Evolutionary conservation across 1,140 invertebrate species (phyloP).

Genomic region (Drosophila suzukii): DNA sequence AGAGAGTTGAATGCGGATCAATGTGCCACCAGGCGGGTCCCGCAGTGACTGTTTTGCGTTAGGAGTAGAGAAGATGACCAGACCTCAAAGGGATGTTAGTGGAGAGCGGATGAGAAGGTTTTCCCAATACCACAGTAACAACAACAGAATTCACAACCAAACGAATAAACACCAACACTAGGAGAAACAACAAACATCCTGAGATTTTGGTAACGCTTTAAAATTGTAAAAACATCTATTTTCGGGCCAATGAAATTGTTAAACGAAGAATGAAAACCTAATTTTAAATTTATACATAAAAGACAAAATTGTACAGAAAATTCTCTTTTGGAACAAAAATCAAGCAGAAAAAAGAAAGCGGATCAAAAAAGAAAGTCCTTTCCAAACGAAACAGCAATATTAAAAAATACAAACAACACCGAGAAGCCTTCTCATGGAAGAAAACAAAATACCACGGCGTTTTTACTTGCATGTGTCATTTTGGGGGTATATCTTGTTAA

Average conservation of each 20-base stretch:
- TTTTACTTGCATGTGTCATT: slow-evolving; percentile 4
- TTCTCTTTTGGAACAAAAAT: slow-evolving; percentile 64
- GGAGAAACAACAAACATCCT: slow-evolving; percentile 25
- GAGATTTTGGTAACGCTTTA: slow-evolving; percentile 74
- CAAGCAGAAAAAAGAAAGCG: slow-evolving; percentile 58
- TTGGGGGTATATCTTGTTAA: not conserved
- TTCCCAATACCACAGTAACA: slow-evolving; percentile 50
- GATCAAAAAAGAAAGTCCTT: slow-evolving; percentile 50
- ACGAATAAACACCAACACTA: slow-evolving; percentile 23
- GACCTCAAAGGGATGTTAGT: slow-evolving; percentile 47
- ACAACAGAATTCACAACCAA: slow-evolving; percentile 38
- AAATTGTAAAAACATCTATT: slow-evolving; percentile 66
- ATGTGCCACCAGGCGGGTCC: slow-evolving; percentile 12
- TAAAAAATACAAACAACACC: slow-evolving; percentile 75
- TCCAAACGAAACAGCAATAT: slow-evolving; percentile 69
- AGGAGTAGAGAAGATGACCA: slow-evolving; percentile 46
- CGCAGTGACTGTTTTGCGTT: slow-evolving; percentile 71
- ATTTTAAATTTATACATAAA: slow-evolving; percentile 61
- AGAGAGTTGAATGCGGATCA: slow-evolving; percentile 51
- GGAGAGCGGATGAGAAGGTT: slow-evolving; percentile 69
- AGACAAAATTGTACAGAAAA: slow-evolving; percentile 48
- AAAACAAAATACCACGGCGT: slow-evolving; percentile 20
- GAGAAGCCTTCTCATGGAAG: slow-evolving; percentile 79
- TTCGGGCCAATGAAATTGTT: slow-evolving; percentile 74
- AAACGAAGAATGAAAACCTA: slow-evolving; percentile 54